These are phyloP conservation scores for Notothenia rossii DNA, from an alignment of 2,113 vertebrate species.

Conservation along the genomic window DNA sequence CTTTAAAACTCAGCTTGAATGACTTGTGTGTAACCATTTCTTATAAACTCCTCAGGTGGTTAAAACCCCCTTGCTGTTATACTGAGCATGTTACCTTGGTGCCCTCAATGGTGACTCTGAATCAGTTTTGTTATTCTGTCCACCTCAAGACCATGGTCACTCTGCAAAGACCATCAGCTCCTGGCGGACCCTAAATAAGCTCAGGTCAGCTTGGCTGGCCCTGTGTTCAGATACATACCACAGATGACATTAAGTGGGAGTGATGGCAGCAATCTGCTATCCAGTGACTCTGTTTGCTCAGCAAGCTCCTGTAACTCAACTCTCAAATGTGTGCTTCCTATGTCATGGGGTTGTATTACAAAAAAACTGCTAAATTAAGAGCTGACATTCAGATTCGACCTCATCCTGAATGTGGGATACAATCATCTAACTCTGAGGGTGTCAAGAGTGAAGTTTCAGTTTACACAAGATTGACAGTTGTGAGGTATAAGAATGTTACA, in stretches of 20 bases:
- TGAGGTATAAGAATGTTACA: slow-evolving; percentile 9
- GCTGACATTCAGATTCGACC: slow-evolving; percentile 55
- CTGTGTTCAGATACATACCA: slow-evolving; percentile 48
- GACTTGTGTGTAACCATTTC: not conserved
- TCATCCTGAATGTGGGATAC: slow-evolving; percentile 42
- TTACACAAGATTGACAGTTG: slow-evolving; percentile 46
- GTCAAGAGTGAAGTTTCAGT: slow-evolving; percentile 19
- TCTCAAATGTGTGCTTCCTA: slow-evolving; percentile 55
- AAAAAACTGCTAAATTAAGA: slow-evolving; percentile 59
- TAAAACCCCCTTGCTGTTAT: not conserved
- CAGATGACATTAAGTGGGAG: slow-evolving; percentile 63
- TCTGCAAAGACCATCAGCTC: slow-evolving; percentile 22
- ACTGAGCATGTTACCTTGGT: not conserved
- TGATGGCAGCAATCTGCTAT: slow-evolving; percentile 58
- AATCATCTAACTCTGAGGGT: slow-evolving; percentile 20
- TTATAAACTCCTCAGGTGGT: not conserved
- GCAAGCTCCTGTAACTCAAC: slow-evolving; percentile 60
- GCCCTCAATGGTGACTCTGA: not conserved
- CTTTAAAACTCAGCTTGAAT: not conserved
- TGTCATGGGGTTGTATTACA: slow-evolving; percentile 37
- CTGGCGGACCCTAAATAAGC: slow-evolving; percentile 53
- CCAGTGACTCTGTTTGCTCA: slow-evolving; percentile 50
- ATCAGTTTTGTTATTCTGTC: slow-evolving; percentile 4
- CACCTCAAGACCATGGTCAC: not conserved
- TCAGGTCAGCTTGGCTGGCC: slow-evolving; percentile 59